A percentile compares a stretch with the other conserved stretches of the same genome.
These are phyloP conservation scores for Philantomba maxwellii DNA, from an alignment of 2,113 vertebrate species.

Conservation along the genomic window DNA sequence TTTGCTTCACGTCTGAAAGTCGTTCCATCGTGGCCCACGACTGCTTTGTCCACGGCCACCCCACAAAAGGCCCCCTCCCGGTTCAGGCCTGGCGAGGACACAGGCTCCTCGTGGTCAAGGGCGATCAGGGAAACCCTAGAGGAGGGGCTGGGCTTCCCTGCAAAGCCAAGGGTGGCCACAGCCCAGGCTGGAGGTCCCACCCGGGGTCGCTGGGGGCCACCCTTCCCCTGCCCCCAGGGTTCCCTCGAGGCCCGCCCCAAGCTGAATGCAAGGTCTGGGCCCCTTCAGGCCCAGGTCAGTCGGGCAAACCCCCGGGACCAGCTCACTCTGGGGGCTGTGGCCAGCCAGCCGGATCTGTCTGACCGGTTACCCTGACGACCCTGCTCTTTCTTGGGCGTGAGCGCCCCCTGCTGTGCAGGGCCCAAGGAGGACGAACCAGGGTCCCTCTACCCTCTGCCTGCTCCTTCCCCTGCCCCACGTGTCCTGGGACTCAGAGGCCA, in stretches of 20 bases:
- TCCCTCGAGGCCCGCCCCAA: rapidly evolving
- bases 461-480: rapidly evolving
- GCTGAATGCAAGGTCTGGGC: background rate
- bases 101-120: background rate
- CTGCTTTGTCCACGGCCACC: rapidly evolving
- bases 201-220: rapidly evolving
- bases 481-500: background rate
- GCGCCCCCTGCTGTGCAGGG: constrained; percentile 46
- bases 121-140: rapidly evolving
- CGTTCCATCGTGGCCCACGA: rapidly evolving
- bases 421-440: rapidly evolving
- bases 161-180: background rate
- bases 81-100: rapidly evolving
- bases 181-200: rapidly evolving
- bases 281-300: background rate
- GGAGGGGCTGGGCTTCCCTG: background rate
- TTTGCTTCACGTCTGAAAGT: background rate
- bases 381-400: background rate
- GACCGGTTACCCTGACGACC: background rate
- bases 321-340: background rate
- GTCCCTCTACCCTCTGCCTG: rapidly evolving
- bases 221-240: background rate
- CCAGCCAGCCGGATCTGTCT: background rate
- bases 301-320: rapidly evolving
- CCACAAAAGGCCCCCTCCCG: background rate